Evolutionary conservation across 1,140 invertebrate species (phyloP), one percentile per base, ranked within the genome.

Genomic region (Lycorma delicatula): DNA sequence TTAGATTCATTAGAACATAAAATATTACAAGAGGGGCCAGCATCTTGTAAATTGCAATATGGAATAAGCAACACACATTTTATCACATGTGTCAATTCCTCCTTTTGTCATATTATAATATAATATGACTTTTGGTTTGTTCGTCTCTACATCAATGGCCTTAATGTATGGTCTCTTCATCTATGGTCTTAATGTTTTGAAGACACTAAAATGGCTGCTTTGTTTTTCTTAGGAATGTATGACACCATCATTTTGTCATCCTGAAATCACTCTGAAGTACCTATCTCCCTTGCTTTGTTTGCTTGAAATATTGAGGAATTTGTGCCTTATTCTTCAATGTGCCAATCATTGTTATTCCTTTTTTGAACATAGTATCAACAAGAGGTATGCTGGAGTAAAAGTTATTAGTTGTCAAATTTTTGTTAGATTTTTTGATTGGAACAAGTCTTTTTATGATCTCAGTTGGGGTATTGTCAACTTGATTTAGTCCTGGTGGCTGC

Each of bases 301-400:
- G 25, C 6, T 22, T 20, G 16, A 58, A 70, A 71, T 18, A 47
- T 5, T 20, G 49, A 20, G 23, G 71, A 70, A 36, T 74, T 68
- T 54, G 74, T 62, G 60, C 61, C 66, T 74, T 74, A 58, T 74
- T 74, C 68, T 65, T 69, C 29, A 76, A 38, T 13, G 73, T 75
- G 18, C 73, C 74, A n/a, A 74, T 61, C 47, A 71, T 61, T 28
- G 70, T 70, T 44, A 76, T 56, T 54, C 62, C 22, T 63, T 54
- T 36, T 69, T 54, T 62, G 60, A 55, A 64, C 48, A 73, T 62
- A 44, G 54, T 50, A 34, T 72, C 56, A 41, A 69, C 62, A 25
- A 74, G 59, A 59, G 68, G 53, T 25, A 72, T 58, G 23, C 69
- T 72, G 18, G 60, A 62, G 62, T 74, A 74, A 69, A 70, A 72